Base-by-base conservation (phyloP, 2,797 vertebrate species). In the Pampus argenteus region DNA sequence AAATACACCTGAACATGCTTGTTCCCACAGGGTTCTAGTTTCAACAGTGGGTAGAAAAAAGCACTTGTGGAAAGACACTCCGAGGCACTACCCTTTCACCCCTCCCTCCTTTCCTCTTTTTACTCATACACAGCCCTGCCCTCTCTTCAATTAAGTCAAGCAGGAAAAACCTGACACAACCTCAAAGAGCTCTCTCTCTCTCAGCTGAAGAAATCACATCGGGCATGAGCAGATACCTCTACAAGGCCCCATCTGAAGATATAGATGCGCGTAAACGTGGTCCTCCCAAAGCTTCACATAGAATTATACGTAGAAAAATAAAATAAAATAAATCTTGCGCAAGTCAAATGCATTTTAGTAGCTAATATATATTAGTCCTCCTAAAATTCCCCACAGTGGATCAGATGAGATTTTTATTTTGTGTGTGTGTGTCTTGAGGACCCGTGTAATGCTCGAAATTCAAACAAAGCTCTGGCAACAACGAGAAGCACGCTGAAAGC, bases 1-100 rank as follows among this genome's bases (percentile, higher is more conserved):
- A 88, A 79, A 82, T 87, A 79, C 92, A 94, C 93, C 92, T 93
- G 92, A 89, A 83, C 69, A 88, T 74, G 81, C 66, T 83, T 71
- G 88, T 95, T 95, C 95, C 93, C 94, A 95, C 94, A 94, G 87
- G 91, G 89, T 79, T 95, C 93, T 78, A 76, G 88, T 95, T 95
- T 93, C 95, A 94, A 85, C 75, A 67, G 81, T 76, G 84, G 81
- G 88, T 86, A 80, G 91, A 84, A 89, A 84, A 89, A 84, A 88
- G 91, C 80, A 85, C 89, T 91, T 86, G 89, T 89, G 78, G 76
- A 93, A 90, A 92, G 92, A 93, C 84, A 86, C 81, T 84, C 78
- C 64, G 71, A 86, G 74, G 62, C 84, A 71, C 74, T 66, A 50
- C 61, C 64, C 10, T 71, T 51, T 36, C 13, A 15, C 48, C 18